Evolutionary conservation across 2,797 vertebrate species (phyloP).

Genomic region (Lepilemur ruficaudatus): DNA sequence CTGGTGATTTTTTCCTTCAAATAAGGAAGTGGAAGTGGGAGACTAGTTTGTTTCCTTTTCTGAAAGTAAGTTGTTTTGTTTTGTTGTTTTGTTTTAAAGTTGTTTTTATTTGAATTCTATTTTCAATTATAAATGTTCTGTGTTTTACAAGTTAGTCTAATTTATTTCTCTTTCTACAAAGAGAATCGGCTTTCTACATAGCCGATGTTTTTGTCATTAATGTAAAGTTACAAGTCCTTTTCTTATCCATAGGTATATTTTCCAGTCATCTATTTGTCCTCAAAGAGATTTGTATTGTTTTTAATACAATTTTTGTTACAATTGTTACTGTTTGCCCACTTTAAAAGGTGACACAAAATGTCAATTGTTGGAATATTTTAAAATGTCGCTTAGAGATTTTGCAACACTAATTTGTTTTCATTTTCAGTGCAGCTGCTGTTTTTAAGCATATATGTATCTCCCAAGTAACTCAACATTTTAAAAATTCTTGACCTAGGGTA

Average conservation of each 20-base stretch:
- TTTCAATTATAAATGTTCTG: background rate
- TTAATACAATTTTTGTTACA: background rate
- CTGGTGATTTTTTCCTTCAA: background rate
- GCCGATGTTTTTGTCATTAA: background rate
- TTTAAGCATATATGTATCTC: background rate
- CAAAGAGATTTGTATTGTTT: background rate
- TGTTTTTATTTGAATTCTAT: background rate
- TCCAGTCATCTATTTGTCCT: background rate
- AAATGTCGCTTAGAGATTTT: background rate
- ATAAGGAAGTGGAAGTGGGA: background rate
- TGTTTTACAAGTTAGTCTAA: background rate
- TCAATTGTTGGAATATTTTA: background rate
- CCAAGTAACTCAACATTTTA: background rate
- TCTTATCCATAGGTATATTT: background rate
- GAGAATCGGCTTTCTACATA: too few species aligned
- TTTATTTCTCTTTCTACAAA: background rate
- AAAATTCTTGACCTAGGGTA: background rate
- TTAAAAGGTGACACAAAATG: background rate
- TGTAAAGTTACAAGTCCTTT: background rate
- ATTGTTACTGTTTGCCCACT: background rate
- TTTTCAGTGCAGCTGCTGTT: background rate
- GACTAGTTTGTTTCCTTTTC: background rate
- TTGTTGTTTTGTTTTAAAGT: too few species aligned
- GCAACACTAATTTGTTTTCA: background rate
- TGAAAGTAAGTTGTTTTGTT: background rate